phyloP scores from a whole-genome alignment of 2,888 invertebrate species.

The Nephrotoma flavescens region DNA sequence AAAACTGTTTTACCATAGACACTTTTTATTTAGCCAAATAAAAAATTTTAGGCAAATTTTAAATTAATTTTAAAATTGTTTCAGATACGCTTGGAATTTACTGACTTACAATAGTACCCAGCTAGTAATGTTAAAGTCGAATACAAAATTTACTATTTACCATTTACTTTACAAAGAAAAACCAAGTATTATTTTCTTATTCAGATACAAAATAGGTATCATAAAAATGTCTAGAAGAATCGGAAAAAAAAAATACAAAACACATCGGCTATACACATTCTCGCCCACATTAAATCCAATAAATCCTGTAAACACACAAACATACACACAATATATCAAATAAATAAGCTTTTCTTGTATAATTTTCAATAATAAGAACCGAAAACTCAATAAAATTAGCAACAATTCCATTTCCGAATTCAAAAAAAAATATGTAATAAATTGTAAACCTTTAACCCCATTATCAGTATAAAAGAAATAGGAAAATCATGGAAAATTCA shows the following conservation, averaged over 20 bases:
- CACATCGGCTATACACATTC: neutral
- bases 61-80: too few species aligned
- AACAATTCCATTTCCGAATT: neutral
- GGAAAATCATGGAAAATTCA: neutral
- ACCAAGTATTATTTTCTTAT: neutral
- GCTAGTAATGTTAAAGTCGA: too few species aligned
- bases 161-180: too few species aligned
- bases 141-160: too few species aligned
- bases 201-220: neutral
- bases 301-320: neutral
- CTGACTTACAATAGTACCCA: too few species aligned
- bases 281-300: neutral
- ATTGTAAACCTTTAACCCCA: neutral
- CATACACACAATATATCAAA: neutral
- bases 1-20: too few species aligned
- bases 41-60: too few species aligned
- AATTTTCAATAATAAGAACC: neutral
- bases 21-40: too few species aligned
- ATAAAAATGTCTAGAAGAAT: neutral
- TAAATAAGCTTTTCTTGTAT: neutral
- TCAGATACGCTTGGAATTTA: too few species aligned
- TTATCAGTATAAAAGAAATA: neutral
- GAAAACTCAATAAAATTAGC: neutral
- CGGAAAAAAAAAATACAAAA: neutral
- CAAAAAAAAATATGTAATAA: neutral